Evolutionary conservation across 1,140 invertebrate species (phyloP), one percentile per base, ranked within the genome.

Genomic region (Drosophila arawakana): DNA sequence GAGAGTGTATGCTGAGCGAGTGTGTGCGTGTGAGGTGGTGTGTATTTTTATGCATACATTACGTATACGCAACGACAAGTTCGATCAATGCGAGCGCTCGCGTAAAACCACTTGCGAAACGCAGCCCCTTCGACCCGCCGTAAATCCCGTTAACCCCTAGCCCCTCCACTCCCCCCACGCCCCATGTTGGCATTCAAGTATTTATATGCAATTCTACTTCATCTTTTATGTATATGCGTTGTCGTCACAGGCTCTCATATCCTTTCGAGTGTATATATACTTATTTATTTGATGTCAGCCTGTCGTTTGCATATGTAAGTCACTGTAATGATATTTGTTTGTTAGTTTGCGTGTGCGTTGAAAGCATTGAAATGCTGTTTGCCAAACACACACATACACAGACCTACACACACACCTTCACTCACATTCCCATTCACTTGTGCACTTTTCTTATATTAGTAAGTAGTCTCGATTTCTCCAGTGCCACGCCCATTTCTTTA

Each of bases 121-220:
- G 58, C 74, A 77, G 25, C 44, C 11, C 74, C 37, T 41, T 18
- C 37, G 10, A 18, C 21, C 34, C 46, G 6, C 25, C 25, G 25
- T 30, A 34, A 15, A 35, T n/a, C 3, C 5, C 18, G 25, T 30
- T 30, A 30, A 9, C 8, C 18, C 41, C 57, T 21, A 11, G 57
- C 49, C 47, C 70, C 49, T 58, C 59, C n/a, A 0, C 15, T 8
- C 21, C 50, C 37, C 25, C 18, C 1, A 21, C 18, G 18, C 25
- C 50, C 46, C 41, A 18, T 41, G 10, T 54, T 43, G 41, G 35
- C 34, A 60, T 69, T 55, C 57, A 21, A 69, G 57, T 83, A 88
- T 89, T 88, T 88, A 88, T 89, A 89, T 88, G 83, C 83, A 88
- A 83, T 88, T 89, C 86, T 78, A 88, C 80, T 88, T 88, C 83